Evolutionary conservation across 92 coral and sea anemone genomes (phyloP).

Genomic region (Heteractis magnifica): DNA sequence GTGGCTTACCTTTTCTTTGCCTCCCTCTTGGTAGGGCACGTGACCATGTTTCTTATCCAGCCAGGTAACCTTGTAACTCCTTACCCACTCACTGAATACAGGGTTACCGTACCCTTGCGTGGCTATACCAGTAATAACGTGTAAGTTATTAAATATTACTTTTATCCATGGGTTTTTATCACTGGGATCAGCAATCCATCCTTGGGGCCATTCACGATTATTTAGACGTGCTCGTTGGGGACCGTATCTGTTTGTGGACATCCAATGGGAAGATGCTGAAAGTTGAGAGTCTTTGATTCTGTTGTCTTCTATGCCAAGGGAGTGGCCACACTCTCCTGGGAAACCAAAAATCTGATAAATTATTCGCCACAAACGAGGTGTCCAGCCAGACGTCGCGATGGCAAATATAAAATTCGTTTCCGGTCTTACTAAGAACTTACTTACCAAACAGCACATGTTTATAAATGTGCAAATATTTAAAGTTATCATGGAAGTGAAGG

Average conservation of each 20-base stretch:
- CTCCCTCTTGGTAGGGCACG: slow-evolving; percentile 59
- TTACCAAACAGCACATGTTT: neutral
- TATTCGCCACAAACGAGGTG: neutral
- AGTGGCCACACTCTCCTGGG: slow-evolving; percentile 54
- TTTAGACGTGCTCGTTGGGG: slow-evolving; percentile 65
- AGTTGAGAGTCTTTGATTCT: slow-evolving; percentile 56
- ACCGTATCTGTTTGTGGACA: slow-evolving; percentile 50
- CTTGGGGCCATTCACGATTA: slow-evolving; percentile 66
- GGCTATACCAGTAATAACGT: slow-evolving; percentile 60
- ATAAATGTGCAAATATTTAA: neutral
- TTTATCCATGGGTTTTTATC: slow-evolving; percentile 70
- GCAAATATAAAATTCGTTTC: neutral
- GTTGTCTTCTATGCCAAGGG: slow-evolving; percentile 58
- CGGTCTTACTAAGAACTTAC: too few species aligned
- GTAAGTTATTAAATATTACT: slow-evolving; percentile 36
- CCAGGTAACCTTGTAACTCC: slow-evolving; percentile 62
- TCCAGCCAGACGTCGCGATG: neutral
- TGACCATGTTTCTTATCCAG: slow-evolving; percentile 43
- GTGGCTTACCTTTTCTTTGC: slow-evolving; percentile 51
- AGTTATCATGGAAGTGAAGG: neutral
- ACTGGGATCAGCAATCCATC: slow-evolving; percentile 62
- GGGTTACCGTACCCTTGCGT: slow-evolving; percentile 73
- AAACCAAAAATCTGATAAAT: neutral
- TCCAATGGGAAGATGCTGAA: slow-evolving; percentile 62
- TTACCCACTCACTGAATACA: slow-evolving; percentile 61